Base-by-base conservation (phyloP, 37 sponge, comb jelly and placozoan species). In the Chondrosia reniformis region DNA sequence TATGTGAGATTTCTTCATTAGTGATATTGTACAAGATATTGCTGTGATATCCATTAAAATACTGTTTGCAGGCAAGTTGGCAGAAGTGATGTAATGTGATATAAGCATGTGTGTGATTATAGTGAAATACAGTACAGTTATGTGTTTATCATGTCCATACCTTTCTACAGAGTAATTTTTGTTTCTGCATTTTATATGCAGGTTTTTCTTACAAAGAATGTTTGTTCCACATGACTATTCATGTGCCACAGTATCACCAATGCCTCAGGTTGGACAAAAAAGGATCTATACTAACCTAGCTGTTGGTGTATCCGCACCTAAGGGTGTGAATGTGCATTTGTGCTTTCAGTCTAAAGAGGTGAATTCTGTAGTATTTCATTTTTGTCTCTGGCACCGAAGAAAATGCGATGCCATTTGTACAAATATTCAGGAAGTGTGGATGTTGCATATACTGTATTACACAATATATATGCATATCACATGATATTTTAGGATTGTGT, bases 171-270 rank as follows among this genome's bases (percentile, higher is more conserved):
- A 25, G 25, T 63, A 27, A 10, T 24, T 63, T 19, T 63, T 24
- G 9, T 63, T 24, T 27, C 9, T 39, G 25, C 44, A 17, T 63
- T 25, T 58, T 21, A 34, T 34, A 45, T 38, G 10, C 75, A 88
- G 84, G 42, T 28, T 36, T 4, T 32, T 52, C 4, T 67, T 93
- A 22, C 87, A 88, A 46, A 33, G 42, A 0, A 76, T 89, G 58
- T 93, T 93, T 45, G 85, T 86, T 74, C 93, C 93, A 0, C 75
- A 64, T 64, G 86, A 88, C 73, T 83, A 79, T 67, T 33, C 32
- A 22, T 79, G 57, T 27, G 31, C 67, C 2, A 66, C 71, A n/a
- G 74, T 83, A 9, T 79, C 86, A n/a, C n/a, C 22, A 19, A 0
- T 62, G 24, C 93, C 86, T 33, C 46, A 64, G 30, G 63, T 80